Conservation (phyloP, 2,797 vertebrate genomes). For the Diglossa cyanea region DNA sequence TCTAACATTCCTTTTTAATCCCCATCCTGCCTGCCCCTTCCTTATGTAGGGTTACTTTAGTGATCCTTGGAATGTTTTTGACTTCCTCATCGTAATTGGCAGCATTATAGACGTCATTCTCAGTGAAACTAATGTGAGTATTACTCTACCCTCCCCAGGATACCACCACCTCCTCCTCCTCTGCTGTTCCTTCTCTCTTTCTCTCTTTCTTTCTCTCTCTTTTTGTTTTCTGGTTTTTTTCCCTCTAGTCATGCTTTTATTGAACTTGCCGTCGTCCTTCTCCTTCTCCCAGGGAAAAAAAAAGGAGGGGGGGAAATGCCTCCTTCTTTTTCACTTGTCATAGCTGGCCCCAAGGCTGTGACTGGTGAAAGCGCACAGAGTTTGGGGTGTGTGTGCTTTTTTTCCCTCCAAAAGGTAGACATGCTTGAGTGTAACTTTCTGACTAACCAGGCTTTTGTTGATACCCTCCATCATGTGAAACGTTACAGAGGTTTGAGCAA, state of each 20-base stretch:
- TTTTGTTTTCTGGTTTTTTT: conserved; percentile 78
- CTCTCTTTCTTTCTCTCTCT: conserved; percentile 60
- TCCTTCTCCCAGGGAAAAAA: conserved; percentile 75
- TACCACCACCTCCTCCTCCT: conserved; percentile 72
- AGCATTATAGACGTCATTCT: conserved; percentile 99
- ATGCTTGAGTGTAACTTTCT: conserved; percentile 69
- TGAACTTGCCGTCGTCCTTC: conserved; percentile 79
- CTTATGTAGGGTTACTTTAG: conserved; percentile 99
- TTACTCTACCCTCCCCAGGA: conserved; percentile 80
- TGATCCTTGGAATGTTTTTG: conserved; percentile 99
- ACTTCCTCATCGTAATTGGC: conserved; percentile 99
- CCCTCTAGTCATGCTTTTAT: conserved; percentile 79
- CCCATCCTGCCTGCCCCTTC: conserved; percentile 88
- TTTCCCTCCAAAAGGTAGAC: conserved; percentile 66
- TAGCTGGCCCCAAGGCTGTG: conserved; percentile 60
- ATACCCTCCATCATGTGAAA: conserved; percentile 74
- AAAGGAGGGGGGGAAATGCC: conserved; percentile 69
- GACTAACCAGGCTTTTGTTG: conserved; percentile 80
- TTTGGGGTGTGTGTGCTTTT: conserved; percentile 69
- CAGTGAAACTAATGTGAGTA: conserved; percentile 99
- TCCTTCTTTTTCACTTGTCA: conserved; percentile 77
- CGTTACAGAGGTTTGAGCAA: conserved; percentile 75
- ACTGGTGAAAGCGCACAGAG: conserved; percentile 70
- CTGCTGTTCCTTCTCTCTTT: conserved; percentile 64
- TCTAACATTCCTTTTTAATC: conserved; percentile 88